These are phyloP conservation scores for Thamnophis sirtalis DNA, from an alignment of 2,113 vertebrate species.

Conservation along the genomic window DNA sequence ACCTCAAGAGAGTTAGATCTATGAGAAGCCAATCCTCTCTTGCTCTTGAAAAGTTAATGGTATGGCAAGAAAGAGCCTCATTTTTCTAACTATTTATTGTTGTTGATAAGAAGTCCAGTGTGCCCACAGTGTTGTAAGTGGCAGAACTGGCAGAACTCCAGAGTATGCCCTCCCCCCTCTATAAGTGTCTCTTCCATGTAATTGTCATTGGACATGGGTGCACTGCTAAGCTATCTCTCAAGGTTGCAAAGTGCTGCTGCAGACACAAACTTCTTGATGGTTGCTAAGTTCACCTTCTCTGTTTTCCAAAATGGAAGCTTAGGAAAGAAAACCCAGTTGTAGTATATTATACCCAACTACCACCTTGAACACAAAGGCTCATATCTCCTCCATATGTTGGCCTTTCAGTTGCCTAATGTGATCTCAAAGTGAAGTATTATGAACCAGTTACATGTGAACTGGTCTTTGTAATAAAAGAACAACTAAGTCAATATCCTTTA, in stretches of 20 bases:
- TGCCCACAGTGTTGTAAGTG: not conserved
- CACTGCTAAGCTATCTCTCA: not conserved
- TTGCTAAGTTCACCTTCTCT: not conserved
- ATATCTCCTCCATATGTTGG: not conserved
- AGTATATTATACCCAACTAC: not conserved
- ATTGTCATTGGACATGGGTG: not conserved
- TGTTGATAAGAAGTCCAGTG: not conserved
- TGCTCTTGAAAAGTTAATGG: not conserved
- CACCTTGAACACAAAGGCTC: not conserved
- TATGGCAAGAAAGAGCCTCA: not conserved
- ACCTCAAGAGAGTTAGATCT: not conserved
- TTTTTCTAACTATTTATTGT: not conserved
- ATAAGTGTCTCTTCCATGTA: not conserved
- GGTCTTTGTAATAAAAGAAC: not conserved
- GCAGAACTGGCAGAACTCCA: not conserved
- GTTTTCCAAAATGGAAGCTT: not conserved
- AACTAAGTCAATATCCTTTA: not conserved
- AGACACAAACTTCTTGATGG: not conserved
- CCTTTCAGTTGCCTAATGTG: not conserved
- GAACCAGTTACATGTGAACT: not conserved
- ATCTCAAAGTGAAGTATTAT: not conserved
- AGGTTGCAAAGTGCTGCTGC: not conserved
- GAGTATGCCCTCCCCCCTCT: not conserved
- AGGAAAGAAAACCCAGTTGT: not conserved
- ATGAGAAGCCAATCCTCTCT: constrained; percentile 3